phyloP scores from a whole-genome alignment of 2,888 invertebrate species.

The Phymatocera aterrima region DNA sequence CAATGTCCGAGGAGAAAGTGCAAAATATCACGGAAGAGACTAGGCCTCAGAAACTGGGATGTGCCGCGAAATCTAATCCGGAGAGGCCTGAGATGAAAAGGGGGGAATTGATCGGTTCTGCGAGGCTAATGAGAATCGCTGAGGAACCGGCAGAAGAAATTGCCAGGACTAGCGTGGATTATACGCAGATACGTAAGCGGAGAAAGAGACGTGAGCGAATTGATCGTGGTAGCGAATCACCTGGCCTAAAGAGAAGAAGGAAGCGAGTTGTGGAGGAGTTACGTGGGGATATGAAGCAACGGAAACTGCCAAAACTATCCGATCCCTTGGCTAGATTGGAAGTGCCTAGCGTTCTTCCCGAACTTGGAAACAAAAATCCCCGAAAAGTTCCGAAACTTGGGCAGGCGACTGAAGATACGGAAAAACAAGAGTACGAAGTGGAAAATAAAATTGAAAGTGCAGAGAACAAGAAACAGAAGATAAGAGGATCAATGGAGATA shows the following conservation, averaged over 20 bases:
- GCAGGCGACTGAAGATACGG: not conserved
- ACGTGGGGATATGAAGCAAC: not conserved
- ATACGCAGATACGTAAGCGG: not conserved
- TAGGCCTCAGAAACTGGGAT: not conserved
- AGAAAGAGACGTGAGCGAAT: not conserved
- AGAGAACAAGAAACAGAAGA: conserved; percentile 13
- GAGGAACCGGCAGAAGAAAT: not conserved
- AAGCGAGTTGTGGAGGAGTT: not conserved
- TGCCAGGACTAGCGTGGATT: not conserved
- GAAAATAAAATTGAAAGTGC: conserved; percentile 32
- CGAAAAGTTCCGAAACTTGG: not conserved
- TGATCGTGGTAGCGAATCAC: not conserved
- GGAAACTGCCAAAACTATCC: conserved; percentile 9
- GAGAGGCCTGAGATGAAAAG: not conserved
- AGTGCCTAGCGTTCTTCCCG: conserved; percentile 9
- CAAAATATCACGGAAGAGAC: not conserved
- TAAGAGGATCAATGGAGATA: conserved; percentile 23
- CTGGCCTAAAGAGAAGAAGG: not conserved
- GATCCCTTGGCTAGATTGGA: conserved; percentile 56
- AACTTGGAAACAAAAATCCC: not conserved
- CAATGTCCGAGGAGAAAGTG: not conserved
- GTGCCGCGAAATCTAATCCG: not conserved
- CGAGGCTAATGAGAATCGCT: not conserved
- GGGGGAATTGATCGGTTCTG: not conserved
- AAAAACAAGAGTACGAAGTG: conserved; percentile 45